Evolutionary conservation across 2,888 invertebrate genomes (phyloP).

Genomic region (Hyposoter dolosus): DNA sequence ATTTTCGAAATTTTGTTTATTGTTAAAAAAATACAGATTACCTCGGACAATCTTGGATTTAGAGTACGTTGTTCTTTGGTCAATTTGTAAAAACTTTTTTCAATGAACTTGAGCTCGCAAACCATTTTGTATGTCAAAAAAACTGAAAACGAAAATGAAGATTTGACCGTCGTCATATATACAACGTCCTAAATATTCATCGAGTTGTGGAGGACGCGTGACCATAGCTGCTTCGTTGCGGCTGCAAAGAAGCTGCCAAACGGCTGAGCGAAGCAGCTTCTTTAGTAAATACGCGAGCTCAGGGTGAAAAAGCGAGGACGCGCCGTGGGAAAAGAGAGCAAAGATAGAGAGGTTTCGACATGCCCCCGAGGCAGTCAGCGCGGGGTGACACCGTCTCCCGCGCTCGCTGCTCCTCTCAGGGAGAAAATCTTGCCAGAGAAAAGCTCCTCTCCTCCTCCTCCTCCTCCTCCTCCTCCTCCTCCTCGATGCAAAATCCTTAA

Average conservation of each 20-base stretch:
- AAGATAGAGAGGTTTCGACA: conserved; percentile 30
- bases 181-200: conserved; percentile 73
- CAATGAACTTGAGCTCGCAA: too few species aligned
- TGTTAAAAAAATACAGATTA: too few species aligned
- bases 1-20: too few species aligned
- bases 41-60: too few species aligned
- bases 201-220: conserved; percentile 55
- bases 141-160: too few species aligned
- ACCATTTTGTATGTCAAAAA: too few species aligned
- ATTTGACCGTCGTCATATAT: too few species aligned
- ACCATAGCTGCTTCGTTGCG: conserved; percentile 14
- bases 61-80: too few species aligned
- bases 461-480: conserved; percentile 35
- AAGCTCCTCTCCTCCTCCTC: background rate
- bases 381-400: background rate
- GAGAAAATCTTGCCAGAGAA: conserved; percentile 34
- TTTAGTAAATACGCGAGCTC: conserved; percentile 5
- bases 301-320: background rate
- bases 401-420: background rate
- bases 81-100: too few species aligned
- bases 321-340: conserved; percentile 17
- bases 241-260: conserved; percentile 8
- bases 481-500: conserved; percentile 61
- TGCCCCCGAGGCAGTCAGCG: conserved; percentile 42
- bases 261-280: conserved; percentile 25